phyloP scores from a whole-genome alignment of 1,140 invertebrate species.

The Medauroidea extradentata region DNA sequence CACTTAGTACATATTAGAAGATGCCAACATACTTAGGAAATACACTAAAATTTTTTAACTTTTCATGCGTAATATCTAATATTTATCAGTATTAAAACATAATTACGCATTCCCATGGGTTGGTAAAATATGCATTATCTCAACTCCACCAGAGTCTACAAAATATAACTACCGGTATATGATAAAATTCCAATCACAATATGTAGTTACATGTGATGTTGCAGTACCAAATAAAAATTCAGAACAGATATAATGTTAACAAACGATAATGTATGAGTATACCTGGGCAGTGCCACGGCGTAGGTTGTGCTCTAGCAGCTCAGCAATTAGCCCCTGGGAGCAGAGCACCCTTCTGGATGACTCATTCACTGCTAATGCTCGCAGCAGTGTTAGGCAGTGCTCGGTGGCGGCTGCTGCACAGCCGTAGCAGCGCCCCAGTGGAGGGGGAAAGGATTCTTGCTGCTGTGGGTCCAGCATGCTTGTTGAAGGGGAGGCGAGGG shows the following conservation, averaged over 20 bases:
- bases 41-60: background rate
- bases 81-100: no score
- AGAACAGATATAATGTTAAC: no score
- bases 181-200: background rate
- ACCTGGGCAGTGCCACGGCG: constrained; percentile 65
- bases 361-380: constrained; percentile 83
- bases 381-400: constrained; percentile 86
- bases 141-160: background rate
- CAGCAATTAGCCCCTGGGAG: constrained; percentile 81
- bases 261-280: no score
- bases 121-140: background rate
- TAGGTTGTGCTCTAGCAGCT: constrained; percentile 87
- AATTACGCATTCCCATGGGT: no score
- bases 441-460: constrained; percentile 20
- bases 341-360: constrained; percentile 74
- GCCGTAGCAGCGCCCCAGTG: constrained; percentile 68
- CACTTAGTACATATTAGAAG: background rate
- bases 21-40: background rate
- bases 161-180: background rate
- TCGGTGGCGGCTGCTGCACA: constrained; percentile 84
- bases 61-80: background rate
- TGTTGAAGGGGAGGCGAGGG: constrained; percentile 39
- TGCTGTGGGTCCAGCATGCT: constrained; percentile 16
- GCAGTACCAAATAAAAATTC: no score
- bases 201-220: no score